phyloP scores from a whole-genome alignment of 2,797 vertebrate genomes.

The Muraenolepis orangiensis region DNA sequence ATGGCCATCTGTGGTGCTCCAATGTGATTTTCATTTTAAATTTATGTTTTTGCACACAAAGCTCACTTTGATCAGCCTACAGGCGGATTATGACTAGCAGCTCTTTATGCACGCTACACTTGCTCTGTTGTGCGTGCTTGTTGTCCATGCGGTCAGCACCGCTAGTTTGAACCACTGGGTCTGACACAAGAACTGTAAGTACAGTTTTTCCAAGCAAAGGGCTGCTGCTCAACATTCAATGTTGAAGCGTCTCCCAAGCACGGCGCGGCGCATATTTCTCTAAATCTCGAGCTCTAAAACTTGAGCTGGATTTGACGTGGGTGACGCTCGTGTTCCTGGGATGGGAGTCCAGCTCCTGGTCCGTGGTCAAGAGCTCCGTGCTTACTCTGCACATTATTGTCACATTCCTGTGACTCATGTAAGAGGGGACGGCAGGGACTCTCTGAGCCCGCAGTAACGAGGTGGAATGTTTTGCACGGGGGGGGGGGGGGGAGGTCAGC shows the following conservation, averaged over 20 bases:
- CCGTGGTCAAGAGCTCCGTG: background rate
- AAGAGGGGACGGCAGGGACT: constrained; percentile 35
- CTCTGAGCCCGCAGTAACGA: constrained; percentile 58
- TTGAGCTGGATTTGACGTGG: no score
- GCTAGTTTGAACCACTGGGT: background rate
- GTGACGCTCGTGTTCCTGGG: no score
- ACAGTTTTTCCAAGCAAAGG: no score
- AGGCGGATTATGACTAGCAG: background rate
- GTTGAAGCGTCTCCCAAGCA: background rate
- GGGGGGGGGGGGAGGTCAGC: background rate
- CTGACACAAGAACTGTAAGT: background rate
- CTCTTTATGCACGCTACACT: background rate
- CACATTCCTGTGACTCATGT: constrained; percentile 58
- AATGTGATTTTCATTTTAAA: constrained; percentile 19
- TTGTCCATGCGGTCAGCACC: background rate
- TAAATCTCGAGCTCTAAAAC: no score
- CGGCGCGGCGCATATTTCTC: background rate
- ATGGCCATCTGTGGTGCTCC: constrained; percentile 37
- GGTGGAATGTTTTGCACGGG: constrained; percentile 52
- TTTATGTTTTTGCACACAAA: no score
- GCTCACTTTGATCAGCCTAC: background rate
- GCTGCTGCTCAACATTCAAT: no score
- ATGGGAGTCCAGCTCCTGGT: no score
- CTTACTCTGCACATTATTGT: constrained; percentile 8
- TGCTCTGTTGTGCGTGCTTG: background rate